Evolutionary conservation across 2,888 invertebrate species (phyloP).

Genomic region (Eilema griseolum): DNA sequence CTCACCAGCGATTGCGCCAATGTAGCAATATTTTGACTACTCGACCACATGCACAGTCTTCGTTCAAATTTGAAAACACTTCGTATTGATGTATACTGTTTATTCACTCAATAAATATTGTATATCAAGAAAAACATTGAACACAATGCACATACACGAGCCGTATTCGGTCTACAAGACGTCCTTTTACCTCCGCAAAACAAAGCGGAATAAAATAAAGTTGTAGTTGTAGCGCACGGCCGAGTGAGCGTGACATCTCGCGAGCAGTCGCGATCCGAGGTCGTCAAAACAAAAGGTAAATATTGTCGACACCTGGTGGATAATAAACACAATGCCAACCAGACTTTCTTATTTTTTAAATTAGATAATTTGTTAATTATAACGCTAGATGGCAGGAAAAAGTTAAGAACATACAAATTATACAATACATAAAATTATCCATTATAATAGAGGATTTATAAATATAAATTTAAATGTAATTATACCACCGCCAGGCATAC

Average conservation of each 20-base stretch:
- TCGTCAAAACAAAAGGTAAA: slow-evolving; percentile 64
- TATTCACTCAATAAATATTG: slow-evolving; percentile 76
- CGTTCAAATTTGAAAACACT: slow-evolving; percentile 68
- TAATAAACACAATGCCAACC: slow-evolving; percentile 26
- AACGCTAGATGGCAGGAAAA: slow-evolving; percentile 39
- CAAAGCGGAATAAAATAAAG: slow-evolving; percentile 82
- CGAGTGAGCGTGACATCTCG: slow-evolving; percentile 66
- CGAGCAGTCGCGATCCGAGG: slow-evolving; percentile 63
- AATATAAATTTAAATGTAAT: not conserved
- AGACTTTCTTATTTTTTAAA: slow-evolving; percentile 15
- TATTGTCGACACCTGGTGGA: slow-evolving; percentile 66
- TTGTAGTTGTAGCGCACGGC: slow-evolving; percentile 36
- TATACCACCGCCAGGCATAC: not conserved
- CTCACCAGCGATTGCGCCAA: slow-evolving; percentile 81
- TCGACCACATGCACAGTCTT: slow-evolving; percentile 72
- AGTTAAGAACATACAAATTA: not conserved
- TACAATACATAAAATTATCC: not conserved
- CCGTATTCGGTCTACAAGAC: slow-evolving; percentile 53
- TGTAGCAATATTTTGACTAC: slow-evolving; percentile 63
- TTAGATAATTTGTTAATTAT: slow-evolving; percentile 13
- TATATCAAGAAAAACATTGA: slow-evolving; percentile 78
- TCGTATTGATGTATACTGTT: slow-evolving; percentile 60
- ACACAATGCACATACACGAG: slow-evolving; percentile 67
- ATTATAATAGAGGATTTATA: not conserved
- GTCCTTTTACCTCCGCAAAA: slow-evolving; percentile 86